Conservation (phyloP, 2,888 invertebrate genomes). For the Molorchus minor region DNA sequence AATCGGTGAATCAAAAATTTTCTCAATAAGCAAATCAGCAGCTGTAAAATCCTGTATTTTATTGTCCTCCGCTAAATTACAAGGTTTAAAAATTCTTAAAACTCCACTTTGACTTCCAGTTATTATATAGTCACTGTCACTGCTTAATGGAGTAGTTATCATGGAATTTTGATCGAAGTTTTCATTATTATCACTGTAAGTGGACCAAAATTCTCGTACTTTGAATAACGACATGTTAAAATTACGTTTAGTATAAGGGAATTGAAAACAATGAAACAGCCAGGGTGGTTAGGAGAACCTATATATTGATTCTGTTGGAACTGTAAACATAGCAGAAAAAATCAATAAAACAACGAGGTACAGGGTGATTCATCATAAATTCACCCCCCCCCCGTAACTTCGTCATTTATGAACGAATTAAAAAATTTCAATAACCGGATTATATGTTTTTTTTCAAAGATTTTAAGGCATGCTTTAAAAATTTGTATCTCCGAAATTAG, state of each 20-base stretch:
- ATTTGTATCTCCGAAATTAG: too few relatives aligned
- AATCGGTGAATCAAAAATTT: slow-evolving; percentile 76
- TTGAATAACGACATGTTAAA: slow-evolving; percentile 89
- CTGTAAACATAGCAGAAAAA: neutral
- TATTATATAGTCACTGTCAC: slow-evolving; percentile 77
- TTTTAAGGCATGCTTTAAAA: too few relatives aligned
- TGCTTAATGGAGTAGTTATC: slow-evolving; percentile 64
- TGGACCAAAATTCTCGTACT: slow-evolving; percentile 89
- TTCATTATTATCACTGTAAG: slow-evolving; percentile 72
- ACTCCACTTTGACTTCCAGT: slow-evolving; percentile 84
- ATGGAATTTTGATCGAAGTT: slow-evolving; percentile 65
- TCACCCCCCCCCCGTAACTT: too few relatives aligned
- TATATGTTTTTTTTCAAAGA: too few relatives aligned
- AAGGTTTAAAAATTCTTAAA: slow-evolving; percentile 78
- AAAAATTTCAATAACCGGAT: too few relatives aligned
- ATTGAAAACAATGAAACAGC: neutral
- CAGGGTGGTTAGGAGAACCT: slow-evolving; percentile 15
- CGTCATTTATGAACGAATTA: too few relatives aligned
- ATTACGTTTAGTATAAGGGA: neutral
- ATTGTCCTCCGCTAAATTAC: slow-evolving; percentile 58
- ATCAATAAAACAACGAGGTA: too few relatives aligned
- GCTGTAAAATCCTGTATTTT: slow-evolving; percentile 64
- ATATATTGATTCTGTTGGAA: neutral
- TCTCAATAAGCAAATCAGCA: slow-evolving; percentile 80
- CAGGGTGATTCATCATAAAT: too few relatives aligned